phyloP scores from a whole-genome alignment of 30 jellyfish, hydroid and myxozoan genomes.

The Hydra vulgaris region DNA sequence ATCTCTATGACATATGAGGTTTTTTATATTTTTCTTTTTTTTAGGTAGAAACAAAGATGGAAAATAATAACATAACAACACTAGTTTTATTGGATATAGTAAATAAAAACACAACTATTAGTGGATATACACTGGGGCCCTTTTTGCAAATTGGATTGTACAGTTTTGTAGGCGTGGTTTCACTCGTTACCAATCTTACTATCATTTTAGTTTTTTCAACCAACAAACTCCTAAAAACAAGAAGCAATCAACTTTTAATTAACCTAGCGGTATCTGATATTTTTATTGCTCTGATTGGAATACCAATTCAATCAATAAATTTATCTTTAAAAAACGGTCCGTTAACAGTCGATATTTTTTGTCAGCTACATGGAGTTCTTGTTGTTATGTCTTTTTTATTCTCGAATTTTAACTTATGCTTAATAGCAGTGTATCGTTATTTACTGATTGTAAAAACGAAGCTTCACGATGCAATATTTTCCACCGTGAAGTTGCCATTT shows the following conservation, averaged over 20 bases:
- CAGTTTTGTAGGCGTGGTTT: constrained; percentile 3
- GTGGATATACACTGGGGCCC: no score
- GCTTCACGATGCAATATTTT: background rate
- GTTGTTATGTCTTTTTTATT: constrained; percentile 3
- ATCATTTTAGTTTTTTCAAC: constrained; percentile 8
- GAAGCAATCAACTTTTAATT: constrained; percentile 6
- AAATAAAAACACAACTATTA: no score
- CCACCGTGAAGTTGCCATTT: background rate
- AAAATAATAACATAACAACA: no score
- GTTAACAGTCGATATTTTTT: background rate
- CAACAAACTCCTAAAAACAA: constrained; percentile 13
- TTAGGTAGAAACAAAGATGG: no score
- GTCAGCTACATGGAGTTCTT: constrained; percentile 8
- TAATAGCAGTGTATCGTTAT: constrained; percentile 30
- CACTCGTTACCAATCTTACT: constrained; percentile 13
- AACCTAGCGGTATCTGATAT: constrained; percentile 16
- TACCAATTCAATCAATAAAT: constrained; percentile 5
- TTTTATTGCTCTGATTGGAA: constrained; percentile 6
- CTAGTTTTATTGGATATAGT: no score
- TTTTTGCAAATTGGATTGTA: constrained; percentile 5
- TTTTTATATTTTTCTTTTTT: no score
- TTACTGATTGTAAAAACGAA: constrained; percentile 7
- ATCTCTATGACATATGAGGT: no score
- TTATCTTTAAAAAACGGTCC: background rate
- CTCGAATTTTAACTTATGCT: constrained; percentile 6